Conservation (phyloP, 2,113 vertebrate genomes). For the Apistogramma diplotaenia region DNA sequence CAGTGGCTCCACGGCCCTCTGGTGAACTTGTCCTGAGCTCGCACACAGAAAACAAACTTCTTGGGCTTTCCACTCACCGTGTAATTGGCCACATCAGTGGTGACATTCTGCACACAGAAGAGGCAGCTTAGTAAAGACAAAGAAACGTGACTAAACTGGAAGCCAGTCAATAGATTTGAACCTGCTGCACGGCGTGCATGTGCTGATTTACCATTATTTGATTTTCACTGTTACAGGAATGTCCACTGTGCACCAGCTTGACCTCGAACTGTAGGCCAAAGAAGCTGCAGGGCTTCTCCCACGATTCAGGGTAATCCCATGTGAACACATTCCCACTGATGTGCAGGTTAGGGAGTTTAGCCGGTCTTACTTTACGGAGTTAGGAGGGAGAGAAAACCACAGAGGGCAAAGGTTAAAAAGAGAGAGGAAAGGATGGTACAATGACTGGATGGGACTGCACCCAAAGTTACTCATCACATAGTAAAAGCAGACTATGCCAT, state of each 20-base stretch:
- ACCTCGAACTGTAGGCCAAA: slow-evolving; percentile 72
- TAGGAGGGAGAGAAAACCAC: not conserved
- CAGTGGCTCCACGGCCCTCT: slow-evolving; percentile 65
- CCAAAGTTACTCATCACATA: not conserved
- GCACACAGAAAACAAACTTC: slow-evolving; percentile 69
- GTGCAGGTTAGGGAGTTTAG: slow-evolving; percentile 16
- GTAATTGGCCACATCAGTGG: not conserved
- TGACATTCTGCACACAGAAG: not conserved
- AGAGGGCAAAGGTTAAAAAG: not conserved
- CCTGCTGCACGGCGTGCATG: not conserved
- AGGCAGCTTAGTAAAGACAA: not conserved
- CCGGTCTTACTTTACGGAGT: slow-evolving; percentile 65
- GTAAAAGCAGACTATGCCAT: not conserved
- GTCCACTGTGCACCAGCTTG: slow-evolving; percentile 45
- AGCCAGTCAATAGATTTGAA: not conserved
- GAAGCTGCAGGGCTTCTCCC: slow-evolving; percentile 67
- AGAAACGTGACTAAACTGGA: not conserved
- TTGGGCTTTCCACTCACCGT: not conserved
- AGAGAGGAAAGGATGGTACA: not conserved
- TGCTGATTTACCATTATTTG: slow-evolving; percentile 1
- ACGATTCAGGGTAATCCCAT: slow-evolving; percentile 68
- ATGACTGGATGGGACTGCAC: not conserved
- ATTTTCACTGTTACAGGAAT: slow-evolving; percentile 30
- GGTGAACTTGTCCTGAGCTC: slow-evolving; percentile 66
- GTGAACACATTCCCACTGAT: slow-evolving; percentile 30